Percentiles rank a stretch among this genome's conserved stretches.
These are phyloP conservation scores for Malaclemys terrapin DNA, from an alignment of 2,113 vertebrate species.

Conservation along the genomic window DNA sequence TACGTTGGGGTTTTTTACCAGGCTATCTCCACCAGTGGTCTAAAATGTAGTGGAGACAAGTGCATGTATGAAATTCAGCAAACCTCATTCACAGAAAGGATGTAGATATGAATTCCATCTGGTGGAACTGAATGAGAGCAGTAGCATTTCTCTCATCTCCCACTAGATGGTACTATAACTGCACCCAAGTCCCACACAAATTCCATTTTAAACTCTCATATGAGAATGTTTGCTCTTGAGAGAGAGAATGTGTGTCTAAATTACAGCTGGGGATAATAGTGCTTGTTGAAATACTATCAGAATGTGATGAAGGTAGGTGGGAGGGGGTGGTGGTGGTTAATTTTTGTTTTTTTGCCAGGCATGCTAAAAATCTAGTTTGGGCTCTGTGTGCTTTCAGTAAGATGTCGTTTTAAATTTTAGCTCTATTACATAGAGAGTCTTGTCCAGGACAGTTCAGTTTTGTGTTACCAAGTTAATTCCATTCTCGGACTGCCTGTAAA, in stretches of 20 bases:
- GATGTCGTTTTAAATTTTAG: not conserved
- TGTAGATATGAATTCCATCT: not conserved
- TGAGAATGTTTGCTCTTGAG: not conserved
- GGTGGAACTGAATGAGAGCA: not conserved
- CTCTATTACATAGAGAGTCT: not conserved
- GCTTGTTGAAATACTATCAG: not conserved
- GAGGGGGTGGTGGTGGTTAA: no score
- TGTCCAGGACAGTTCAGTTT: not conserved
- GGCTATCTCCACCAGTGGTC: not conserved
- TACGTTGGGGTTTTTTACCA: not conserved
- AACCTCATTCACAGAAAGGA: not conserved
- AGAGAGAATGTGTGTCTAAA: not conserved
- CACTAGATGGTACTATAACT: not conserved
- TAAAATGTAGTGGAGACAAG: fast-evolving
- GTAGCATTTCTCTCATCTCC: not conserved
- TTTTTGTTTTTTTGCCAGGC: not conserved
- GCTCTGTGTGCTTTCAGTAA: not conserved
- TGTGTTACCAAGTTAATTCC: not conserved
- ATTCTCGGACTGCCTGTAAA: not conserved
- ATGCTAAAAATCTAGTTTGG: not conserved
- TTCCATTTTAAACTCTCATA: not conserved
- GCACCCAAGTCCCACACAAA: not conserved
- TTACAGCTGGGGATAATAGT: not conserved
- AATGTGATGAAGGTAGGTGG: not conserved
- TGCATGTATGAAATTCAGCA: not conserved